These are phyloP conservation scores for Ostrea edulis DNA, from an alignment of 1,140 invertebrate genomes.

Conservation along the genomic window DNA sequence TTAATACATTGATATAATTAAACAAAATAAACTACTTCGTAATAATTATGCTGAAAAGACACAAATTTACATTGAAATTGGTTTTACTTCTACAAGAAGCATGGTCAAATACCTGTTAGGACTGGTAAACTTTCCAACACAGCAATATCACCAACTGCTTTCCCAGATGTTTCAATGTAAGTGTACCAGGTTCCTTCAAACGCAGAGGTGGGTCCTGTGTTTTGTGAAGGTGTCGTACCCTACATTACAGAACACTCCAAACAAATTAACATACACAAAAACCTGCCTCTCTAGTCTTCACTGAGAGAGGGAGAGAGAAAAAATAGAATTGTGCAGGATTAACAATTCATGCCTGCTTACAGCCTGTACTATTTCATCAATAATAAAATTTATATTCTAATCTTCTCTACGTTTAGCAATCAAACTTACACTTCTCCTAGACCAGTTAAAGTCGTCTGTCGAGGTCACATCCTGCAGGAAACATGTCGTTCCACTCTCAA, in stretches of 20 bases:
- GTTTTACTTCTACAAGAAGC: no score
- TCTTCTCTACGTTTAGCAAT: background rate
- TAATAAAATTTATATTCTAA: background rate
- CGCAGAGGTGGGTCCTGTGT: background rate
- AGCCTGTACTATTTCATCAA: background rate
- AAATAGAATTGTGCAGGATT: no score
- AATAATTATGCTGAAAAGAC: no score
- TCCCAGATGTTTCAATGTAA: constrained; percentile 3
- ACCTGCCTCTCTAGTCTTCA: no score
- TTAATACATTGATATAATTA: no score
- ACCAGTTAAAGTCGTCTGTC: background rate
- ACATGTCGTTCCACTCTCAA: background rate
- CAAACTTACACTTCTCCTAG: background rate
- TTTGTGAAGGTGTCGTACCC: background rate
- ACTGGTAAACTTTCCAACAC: background rate
- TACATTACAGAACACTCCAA: background rate
- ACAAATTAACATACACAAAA: background rate
- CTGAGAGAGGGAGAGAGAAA: no score
- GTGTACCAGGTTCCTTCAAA: background rate
- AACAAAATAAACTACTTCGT: no score
- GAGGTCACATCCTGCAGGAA: background rate
- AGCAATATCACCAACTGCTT: background rate
- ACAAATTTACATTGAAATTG: no score
- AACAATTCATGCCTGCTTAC: no score
- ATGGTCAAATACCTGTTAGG: background rate